These are phyloP conservation scores for Caenorhabditis tropicalis DNA, from an alignment of 1,140 invertebrate species.

Conservation along the genomic window DNA sequence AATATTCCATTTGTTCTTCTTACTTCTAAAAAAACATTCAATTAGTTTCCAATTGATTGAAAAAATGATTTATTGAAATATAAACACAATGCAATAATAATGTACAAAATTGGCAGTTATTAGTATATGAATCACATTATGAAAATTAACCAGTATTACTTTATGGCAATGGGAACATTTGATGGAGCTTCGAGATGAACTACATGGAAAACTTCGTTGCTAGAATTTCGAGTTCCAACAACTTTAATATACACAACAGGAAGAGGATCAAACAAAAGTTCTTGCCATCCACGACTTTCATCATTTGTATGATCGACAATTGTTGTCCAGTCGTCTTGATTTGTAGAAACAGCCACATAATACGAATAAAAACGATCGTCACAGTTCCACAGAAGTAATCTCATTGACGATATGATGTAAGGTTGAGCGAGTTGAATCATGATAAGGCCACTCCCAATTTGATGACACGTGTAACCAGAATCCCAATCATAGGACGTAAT, in stretches of 20 bases:
- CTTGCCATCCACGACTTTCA: slow-evolving; percentile 83
- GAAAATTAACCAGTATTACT: not conserved
- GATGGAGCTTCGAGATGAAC: slow-evolving; percentile 94
- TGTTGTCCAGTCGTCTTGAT: slow-evolving; percentile 87
- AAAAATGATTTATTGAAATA: not conserved
- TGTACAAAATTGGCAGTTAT: too few species aligned
- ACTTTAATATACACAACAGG: slow-evolving; percentile 93
- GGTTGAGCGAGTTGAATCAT: slow-evolving; percentile 94
- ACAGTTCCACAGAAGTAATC: slow-evolving; percentile 93
- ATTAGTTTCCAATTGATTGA: not conserved
- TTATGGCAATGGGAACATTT: slow-evolving; percentile 12
- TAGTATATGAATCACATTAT: too few species aligned
- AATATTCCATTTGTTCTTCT: too few species aligned
- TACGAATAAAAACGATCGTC: slow-evolving; percentile 94
- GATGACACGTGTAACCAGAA: slow-evolving; percentile 96
- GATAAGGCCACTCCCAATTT: slow-evolving; percentile 91
- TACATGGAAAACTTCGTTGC: slow-evolving; percentile 87
- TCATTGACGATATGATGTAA: slow-evolving; percentile 88
- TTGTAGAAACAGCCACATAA: slow-evolving; percentile 92
- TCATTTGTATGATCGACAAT: slow-evolving; percentile 81
- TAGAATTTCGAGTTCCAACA: slow-evolving; percentile 52
- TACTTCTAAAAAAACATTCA: too few species aligned
- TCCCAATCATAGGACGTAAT: slow-evolving; percentile 96
- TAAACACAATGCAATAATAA: too few species aligned
- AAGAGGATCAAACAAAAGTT: slow-evolving; percentile 81